Evolutionary conservation across 2,888 invertebrate species (phyloP).

Genomic region (Lymantria monacha): DNA sequence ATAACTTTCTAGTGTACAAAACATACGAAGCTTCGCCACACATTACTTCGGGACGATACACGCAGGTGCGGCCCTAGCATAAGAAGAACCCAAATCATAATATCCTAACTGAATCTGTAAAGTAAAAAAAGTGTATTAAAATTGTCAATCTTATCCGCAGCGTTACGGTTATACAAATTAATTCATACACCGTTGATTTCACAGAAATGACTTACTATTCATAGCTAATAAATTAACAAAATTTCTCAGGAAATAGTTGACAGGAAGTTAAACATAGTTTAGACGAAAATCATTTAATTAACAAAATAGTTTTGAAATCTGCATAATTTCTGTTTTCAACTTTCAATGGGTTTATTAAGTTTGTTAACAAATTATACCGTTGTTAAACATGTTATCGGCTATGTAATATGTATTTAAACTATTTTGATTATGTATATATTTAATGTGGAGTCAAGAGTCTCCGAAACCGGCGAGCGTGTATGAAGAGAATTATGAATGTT

Average conservation of each 20-base stretch:
- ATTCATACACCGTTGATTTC: background rate
- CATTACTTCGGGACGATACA: too few species aligned
- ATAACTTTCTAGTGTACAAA: too few species aligned
- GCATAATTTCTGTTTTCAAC: slow-evolving; percentile 9
- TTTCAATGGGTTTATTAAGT: slow-evolving; percentile 9
- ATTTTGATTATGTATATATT: slow-evolving; percentile 4
- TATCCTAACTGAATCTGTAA: slow-evolving; percentile 5
- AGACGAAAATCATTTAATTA: slow-evolving; percentile 1
- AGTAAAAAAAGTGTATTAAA: slow-evolving; percentile 9
- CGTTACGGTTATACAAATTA: background rate
- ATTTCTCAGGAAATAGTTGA: slow-evolving; percentile 1
- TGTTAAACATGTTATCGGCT: slow-evolving; percentile 13
- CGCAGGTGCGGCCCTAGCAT: too few species aligned
- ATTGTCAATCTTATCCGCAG: slow-evolving; percentile 8
- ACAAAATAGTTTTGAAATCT: slow-evolving; percentile 7
- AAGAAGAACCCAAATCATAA: too few species aligned
- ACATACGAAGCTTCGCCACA: too few species aligned
- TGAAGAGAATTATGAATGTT: too few species aligned
- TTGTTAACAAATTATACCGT: slow-evolving; percentile 5
- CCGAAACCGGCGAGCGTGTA: too few species aligned
- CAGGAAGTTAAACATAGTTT: slow-evolving; percentile 5
- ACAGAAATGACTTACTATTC: background rate
- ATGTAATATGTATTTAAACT: background rate
- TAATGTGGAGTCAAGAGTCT: too few species aligned
- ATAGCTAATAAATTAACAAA: background rate